Conservation (phyloP, 2,888 invertebrate species). For the Drosophila austrosaltans region DNA sequence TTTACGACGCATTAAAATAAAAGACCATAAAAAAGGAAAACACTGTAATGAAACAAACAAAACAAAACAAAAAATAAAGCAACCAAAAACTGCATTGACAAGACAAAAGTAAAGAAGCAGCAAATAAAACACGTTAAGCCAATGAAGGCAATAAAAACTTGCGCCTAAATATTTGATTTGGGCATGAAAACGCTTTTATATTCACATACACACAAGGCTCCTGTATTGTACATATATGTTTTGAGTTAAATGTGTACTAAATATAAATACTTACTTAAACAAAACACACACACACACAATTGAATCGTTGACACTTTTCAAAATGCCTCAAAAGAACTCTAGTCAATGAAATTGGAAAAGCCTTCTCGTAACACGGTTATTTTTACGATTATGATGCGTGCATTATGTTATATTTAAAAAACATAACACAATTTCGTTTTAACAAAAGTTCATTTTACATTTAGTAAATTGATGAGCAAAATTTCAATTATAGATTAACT, state of each 20-base stretch:
- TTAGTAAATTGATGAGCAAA: too few relatives aligned
- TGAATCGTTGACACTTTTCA: not conserved
- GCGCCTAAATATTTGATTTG: conserved; percentile 28
- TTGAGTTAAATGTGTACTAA: not conserved
- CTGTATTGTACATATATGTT: not conserved
- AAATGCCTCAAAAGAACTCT: not conserved
- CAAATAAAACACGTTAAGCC: conserved; percentile 12
- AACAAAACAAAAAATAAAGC: conserved; percentile 28
- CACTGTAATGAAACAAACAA: conserved; percentile 48
- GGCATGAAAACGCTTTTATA: conserved; percentile 12
- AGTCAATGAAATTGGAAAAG: too few relatives aligned
- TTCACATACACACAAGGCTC: not conserved
- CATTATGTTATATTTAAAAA: too few relatives aligned
- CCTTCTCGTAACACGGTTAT: too few relatives aligned
- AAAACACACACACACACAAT: not conserved
- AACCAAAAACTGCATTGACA: conserved; percentile 28
- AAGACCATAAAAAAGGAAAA: conserved; percentile 31
- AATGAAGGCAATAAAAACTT: conserved; percentile 34
- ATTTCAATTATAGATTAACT: too few relatives aligned
- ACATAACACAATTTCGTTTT: too few relatives aligned
- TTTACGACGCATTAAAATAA: conserved; percentile 71
- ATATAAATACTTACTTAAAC: too few relatives aligned
- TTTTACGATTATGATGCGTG: too few relatives aligned
- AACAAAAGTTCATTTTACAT: too few relatives aligned
- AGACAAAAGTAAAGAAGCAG: conserved; percentile 24